These are phyloP conservation scores for Thymallus thymallus DNA, from an alignment of 2,113 vertebrate genomes.

Conservation along the genomic window DNA sequence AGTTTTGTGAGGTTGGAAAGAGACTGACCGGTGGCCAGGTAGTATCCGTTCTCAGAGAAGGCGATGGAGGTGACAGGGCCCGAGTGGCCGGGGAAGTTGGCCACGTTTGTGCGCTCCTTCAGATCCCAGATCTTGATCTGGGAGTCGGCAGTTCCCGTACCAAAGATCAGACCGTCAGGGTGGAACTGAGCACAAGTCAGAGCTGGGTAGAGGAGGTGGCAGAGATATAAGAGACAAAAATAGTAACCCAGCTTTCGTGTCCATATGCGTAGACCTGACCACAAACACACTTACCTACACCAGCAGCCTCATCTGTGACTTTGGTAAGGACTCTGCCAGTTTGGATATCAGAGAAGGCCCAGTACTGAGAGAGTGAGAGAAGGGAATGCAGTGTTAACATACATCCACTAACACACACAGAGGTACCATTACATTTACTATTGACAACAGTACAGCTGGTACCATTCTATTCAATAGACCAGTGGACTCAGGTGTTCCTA, in stretches of 20 bases:
- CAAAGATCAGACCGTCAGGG: slow-evolving; percentile 95
- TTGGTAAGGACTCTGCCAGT: slow-evolving; percentile 94
- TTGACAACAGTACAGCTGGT: neutral
- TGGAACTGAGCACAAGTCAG: slow-evolving; percentile 99
- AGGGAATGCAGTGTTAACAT: no score
- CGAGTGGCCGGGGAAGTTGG: slow-evolving; percentile 96
- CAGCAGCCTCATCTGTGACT: slow-evolving; percentile 93
- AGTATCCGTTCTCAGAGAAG: slow-evolving; percentile 98
- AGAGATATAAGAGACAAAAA: neutral
- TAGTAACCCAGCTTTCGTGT: neutral
- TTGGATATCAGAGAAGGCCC: slow-evolving; percentile 97
- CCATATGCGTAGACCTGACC: neutral
- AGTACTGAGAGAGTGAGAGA: slow-evolving; percentile 76
- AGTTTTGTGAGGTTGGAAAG: neutral
- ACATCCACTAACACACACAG: no score
- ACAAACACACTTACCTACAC: slow-evolving; percentile 80
- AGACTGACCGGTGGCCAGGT: slow-evolving; percentile 80
- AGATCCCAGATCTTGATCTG: slow-evolving; percentile 99
- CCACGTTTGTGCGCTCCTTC: slow-evolving; percentile 97
- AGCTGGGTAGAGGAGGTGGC: slow-evolving; percentile 66
- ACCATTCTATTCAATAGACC: no score
- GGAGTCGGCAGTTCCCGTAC: slow-evolving; percentile 93
- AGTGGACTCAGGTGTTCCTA: neutral
- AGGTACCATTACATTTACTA: neutral
- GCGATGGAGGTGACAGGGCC: slow-evolving; percentile 96